Evolutionary conservation across 23 tunicate genomes (phyloP).

Genomic region (Phallusia fumigata): DNA sequence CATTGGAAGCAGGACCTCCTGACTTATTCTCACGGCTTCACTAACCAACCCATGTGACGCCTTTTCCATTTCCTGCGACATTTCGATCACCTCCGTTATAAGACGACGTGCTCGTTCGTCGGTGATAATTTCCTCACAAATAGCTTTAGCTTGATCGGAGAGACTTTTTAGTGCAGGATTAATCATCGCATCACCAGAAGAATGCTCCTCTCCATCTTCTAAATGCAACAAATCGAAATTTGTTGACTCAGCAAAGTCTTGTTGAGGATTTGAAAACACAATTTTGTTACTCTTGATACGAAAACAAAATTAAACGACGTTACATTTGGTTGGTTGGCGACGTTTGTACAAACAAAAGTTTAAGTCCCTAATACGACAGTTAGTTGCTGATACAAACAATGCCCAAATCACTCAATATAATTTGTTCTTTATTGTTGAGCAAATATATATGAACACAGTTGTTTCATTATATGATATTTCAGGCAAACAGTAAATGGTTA

Average conservation of each 20-base stretch:
- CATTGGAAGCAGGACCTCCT: conserved; percentile 66
- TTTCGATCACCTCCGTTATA: conserved; percentile 1
- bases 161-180: not conserved
- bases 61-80: not conserved
- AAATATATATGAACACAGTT: too few species aligned
- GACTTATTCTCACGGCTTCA: conserved; percentile 45
- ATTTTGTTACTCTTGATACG: not conserved
- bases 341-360: too few species aligned
- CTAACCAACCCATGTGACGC: conserved; percentile 24
- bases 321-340: too few species aligned
- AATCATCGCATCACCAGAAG: conserved; percentile 34
- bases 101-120: not conserved
- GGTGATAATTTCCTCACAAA: conserved; percentile 32
- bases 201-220: conserved; percentile 25
- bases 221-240: not conserved
- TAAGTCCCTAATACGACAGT: too few species aligned
- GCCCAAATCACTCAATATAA: too few species aligned
- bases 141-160: conserved; percentile 24
- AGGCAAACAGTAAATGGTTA: too few species aligned
- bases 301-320: too few species aligned
- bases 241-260: not conserved
- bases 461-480: too few species aligned
- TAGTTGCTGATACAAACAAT: too few species aligned
- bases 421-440: too few species aligned
- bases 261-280: not conserved